A percentile compares a stretch with the other conserved stretches of the same genome.
phyloP scores from a whole-genome alignment of 2,888 invertebrate species.

The Amiota mariae region DNA sequence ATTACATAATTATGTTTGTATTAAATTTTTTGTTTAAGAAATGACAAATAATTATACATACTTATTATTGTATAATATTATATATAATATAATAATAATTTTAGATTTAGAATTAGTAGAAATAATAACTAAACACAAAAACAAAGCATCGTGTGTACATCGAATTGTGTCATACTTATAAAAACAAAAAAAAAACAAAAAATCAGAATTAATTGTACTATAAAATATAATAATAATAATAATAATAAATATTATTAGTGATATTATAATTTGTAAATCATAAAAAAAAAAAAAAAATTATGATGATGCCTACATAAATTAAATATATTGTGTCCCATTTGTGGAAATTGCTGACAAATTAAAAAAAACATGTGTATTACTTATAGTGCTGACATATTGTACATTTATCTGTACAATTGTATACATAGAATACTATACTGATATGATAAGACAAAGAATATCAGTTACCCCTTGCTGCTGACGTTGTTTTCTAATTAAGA shows the following conservation, averaged over 20 bases:
- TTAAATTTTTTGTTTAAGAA: slow-evolving; percentile 19
- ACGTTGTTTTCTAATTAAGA: too few species aligned
- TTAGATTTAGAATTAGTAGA: not conserved
- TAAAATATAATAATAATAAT: slow-evolving; percentile 1
- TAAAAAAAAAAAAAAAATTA: slow-evolving; percentile 5
- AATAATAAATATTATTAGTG: too few species aligned
- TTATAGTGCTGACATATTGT: too few species aligned
- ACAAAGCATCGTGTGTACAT: slow-evolving; percentile 8
- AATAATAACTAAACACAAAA: too few species aligned
- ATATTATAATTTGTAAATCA: not conserved
- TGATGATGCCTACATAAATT: slow-evolving; percentile 2
- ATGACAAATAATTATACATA: slow-evolving; percentile 10
- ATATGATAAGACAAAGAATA: too few species aligned
- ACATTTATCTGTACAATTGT: too few species aligned
- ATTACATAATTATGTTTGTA: slow-evolving; percentile 34
- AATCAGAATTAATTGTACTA: not conserved
- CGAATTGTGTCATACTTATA: slow-evolving; percentile 20
- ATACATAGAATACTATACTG: too few species aligned
- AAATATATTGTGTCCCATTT: not conserved
- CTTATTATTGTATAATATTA: too few species aligned
- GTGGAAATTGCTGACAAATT: too few species aligned
- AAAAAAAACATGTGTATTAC: too few species aligned
- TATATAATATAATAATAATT: not conserved
- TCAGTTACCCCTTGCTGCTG: too few species aligned
- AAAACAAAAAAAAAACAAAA: not conserved